phyloP scores from a whole-genome alignment of 2,113 vertebrate genomes.

The Gnathonemus echidnorhynchus region DNA sequence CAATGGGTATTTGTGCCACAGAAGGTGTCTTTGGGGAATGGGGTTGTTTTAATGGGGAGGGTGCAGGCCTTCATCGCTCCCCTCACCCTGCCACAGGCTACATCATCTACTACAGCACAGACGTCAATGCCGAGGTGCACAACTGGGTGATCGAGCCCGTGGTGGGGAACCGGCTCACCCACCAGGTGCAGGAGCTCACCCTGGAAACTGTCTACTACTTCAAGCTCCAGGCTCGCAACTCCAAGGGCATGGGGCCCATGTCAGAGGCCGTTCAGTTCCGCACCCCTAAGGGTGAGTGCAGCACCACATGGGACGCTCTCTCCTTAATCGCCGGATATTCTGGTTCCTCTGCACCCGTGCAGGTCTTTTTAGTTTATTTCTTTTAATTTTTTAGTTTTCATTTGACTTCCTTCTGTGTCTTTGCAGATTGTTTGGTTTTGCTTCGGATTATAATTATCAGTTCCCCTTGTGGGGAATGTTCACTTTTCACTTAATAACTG shows the following conservation, averaged over 20 bases:
- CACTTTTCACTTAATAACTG: not conserved
- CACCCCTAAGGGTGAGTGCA: conserved; percentile 81
- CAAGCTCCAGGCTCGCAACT: conserved; percentile 96
- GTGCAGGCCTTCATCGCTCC: not conserved
- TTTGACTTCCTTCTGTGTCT: not conserved
- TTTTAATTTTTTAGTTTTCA: not conserved
- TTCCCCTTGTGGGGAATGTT: not conserved
- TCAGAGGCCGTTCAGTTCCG: conserved; percentile 93
- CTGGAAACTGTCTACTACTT: conserved; percentile 96
- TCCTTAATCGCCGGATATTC: not conserved
- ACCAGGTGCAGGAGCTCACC: conserved; percentile 95
- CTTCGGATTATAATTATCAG: not conserved
- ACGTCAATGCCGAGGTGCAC: conserved; percentile 90
- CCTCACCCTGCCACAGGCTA: conserved; percentile 66
- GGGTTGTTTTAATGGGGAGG: not conserved
- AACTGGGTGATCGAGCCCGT: conserved; percentile 98
- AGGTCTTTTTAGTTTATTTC: not conserved
- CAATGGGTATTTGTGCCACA: not conserved
- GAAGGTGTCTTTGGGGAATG: not conserved
- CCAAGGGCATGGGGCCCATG: conserved; percentile 98
- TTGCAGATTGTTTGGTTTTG: not conserved
- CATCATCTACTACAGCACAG: conserved; percentile 98
- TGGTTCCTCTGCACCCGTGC: not conserved
- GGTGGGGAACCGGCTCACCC: conserved; percentile 88
- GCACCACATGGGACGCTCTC: not conserved